A percentile compares a stretch with the other conserved stretches of the same genome.
Evolutionary conservation across 2,797 vertebrate genomes (phyloP).

Genomic region (Rhodeus uyekii): DNA sequence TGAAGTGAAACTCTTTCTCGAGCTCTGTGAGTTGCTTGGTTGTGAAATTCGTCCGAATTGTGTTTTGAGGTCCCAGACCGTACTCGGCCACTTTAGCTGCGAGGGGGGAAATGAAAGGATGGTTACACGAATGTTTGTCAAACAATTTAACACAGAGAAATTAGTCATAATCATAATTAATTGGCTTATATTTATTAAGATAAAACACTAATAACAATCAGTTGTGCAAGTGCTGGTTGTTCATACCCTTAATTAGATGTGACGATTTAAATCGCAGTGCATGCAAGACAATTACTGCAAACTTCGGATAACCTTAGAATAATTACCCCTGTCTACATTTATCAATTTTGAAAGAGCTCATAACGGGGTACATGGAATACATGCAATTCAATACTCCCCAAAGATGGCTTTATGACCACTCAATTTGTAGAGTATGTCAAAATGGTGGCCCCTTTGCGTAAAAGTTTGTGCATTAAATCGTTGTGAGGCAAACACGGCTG

Average conservation of each 20-base stretch:
- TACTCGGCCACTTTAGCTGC: conserved; percentile 83
- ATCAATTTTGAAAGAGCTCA: conserved; percentile 11
- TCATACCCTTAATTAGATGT: neutral
- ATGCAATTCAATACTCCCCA: conserved; percentile 36
- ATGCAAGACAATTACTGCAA: conserved; percentile 4
- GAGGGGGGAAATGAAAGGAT: conserved; percentile 57
- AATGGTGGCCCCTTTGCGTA: conserved; percentile 2
- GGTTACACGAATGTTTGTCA: conserved; percentile 6
- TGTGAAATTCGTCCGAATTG: conserved; percentile 94
- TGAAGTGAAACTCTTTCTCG: conserved; percentile 98
- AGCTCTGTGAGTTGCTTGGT: conserved; percentile 96
- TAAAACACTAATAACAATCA: neutral
- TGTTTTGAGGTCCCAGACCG: conserved; percentile 79
- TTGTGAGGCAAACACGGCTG: conserved; percentile 10
- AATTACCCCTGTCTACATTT: conserved; percentile 3
- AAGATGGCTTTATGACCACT: conserved; percentile 15
- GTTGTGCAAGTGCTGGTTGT: neutral
- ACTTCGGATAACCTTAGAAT: conserved; percentile 7
- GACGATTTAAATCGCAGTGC: neutral
- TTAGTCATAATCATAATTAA: neutral
- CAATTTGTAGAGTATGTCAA: conserved; percentile 41
- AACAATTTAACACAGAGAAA: conserved; percentile 4
- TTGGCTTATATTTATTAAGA: neutral
- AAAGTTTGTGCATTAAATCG: conserved; percentile 40
- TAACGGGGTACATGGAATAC: neutral